Evolutionary conservation across 2,888 invertebrate genomes (phyloP).

Genomic region (Sinohyriopsis cumingii): DNA sequence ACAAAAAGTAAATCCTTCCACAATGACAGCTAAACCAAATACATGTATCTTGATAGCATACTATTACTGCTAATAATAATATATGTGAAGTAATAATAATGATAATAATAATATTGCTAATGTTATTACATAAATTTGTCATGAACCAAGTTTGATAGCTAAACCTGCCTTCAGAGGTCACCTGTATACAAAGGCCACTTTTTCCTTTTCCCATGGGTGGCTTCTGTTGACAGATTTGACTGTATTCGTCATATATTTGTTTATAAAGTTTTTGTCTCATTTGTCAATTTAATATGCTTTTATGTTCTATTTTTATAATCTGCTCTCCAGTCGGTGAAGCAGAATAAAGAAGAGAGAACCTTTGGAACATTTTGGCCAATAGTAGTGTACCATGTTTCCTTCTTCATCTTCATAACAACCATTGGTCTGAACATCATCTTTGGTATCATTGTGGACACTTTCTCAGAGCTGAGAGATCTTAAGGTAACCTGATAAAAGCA

Average conservation of each 20-base stretch:
- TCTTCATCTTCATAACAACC: slow-evolving; percentile 72
- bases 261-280: background rate
- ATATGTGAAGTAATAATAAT: no score
- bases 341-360: slow-evolving; percentile 45
- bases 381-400: slow-evolving; percentile 70
- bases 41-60: no score
- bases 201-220: no score
- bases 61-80: no score
- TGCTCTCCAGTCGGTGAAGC: slow-evolving; percentile 53
- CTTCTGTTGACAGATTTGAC: no score
- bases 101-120: no score
- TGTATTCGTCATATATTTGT: background rate
- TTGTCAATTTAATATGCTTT: background rate
- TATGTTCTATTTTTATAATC: background rate
- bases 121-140: no score
- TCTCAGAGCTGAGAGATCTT: slow-evolving; percentile 71
- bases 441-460: slow-evolving; percentile 73
- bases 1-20: no score
- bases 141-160: no score
- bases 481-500: slow-evolving; percentile 58
- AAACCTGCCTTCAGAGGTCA: no score
- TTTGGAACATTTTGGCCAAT: slow-evolving; percentile 65
- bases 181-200: no score
- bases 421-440: slow-evolving; percentile 73
- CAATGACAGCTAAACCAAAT: no score